Conservation (phyloP, 2,113 vertebrate genomes). For the Calonectris borealis region DNA sequence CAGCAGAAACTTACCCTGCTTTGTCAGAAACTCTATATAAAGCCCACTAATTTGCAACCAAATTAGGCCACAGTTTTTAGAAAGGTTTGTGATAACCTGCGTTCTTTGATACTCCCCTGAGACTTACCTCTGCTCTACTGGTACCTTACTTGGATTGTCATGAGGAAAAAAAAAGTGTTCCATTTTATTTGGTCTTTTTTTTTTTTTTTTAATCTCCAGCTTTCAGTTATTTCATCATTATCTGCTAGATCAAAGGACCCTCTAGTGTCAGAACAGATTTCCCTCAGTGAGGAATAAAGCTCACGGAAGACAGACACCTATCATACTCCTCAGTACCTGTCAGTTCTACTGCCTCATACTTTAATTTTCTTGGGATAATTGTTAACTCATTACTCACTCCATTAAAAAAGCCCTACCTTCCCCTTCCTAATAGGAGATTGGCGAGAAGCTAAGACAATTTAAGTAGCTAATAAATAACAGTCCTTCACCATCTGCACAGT, state of each 20-base stretch:
- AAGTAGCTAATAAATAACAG: constrained; percentile 32
- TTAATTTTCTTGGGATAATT: not conserved
- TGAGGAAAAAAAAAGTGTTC: not conserved
- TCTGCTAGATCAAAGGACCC: not conserved
- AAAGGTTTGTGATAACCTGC: not conserved
- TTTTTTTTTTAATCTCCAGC: not conserved
- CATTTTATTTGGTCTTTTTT: not conserved
- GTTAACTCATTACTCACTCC: not conserved
- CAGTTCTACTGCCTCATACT: not conserved
- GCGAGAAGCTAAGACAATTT: not conserved
- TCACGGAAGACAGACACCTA: not conserved
- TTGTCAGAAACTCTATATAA: not conserved
- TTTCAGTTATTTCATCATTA: not conserved
- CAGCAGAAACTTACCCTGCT: not conserved
- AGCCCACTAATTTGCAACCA: not conserved
- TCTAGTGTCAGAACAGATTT: not conserved
- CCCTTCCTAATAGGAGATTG: not conserved
- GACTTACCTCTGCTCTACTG: not conserved
- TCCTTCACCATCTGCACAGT: not conserved
- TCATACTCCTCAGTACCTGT: not conserved
- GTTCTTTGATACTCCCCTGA: not conserved
- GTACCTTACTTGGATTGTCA: not conserved
- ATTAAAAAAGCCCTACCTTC: not conserved
- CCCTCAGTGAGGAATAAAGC: not conserved
- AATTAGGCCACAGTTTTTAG: not conserved